Evolutionary conservation across 2,113 vertebrate species (phyloP).

Genomic region (Tor tambroides): DNA sequence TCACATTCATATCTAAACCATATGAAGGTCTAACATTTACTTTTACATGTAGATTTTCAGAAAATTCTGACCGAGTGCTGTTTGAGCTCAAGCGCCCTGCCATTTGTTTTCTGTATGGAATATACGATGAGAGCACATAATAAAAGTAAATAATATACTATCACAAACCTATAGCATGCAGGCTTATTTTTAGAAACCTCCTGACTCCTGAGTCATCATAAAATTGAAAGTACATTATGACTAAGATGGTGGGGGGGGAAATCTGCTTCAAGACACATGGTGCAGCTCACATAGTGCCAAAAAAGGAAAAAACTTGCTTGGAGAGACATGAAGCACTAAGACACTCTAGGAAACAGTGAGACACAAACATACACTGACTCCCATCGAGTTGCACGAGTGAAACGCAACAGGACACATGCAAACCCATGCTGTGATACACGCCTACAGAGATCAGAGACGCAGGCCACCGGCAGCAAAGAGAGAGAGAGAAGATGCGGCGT

Average conservation of each 20-base stretch:
- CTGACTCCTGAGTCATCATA: slow-evolving; percentile 40
- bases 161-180: not conserved
- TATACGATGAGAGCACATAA: not conserved
- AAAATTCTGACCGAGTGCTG: no score
- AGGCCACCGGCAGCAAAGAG: slow-evolving; percentile 43
- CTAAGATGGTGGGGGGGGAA: not conserved
- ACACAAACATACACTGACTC: slow-evolving; percentile 42
- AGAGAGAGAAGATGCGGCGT: slow-evolving; percentile 17
- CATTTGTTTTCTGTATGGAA: not conserved
- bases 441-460: slow-evolving; percentile 49
- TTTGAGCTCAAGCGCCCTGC: no score
- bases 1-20: no score
- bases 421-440: slow-evolving; percentile 59
- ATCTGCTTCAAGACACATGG: slow-evolving; percentile 35
- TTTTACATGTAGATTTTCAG: no score
- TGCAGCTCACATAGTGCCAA: not conserved
- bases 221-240: slow-evolving; percentile 20
- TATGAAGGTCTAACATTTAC: no score
- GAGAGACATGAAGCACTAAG: not conserved
- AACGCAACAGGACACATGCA: slow-evolving; percentile 40
- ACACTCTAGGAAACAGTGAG: slow-evolving; percentile 23
- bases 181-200: slow-evolving; percentile 14
- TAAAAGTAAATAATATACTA: slow-evolving; percentile 9
- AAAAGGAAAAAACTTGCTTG: not conserved
- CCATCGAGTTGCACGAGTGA: slow-evolving; percentile 22